Evolutionary conservation across 2,113 vertebrate species (phyloP).

Genomic region (Hippocampus comes): DNA sequence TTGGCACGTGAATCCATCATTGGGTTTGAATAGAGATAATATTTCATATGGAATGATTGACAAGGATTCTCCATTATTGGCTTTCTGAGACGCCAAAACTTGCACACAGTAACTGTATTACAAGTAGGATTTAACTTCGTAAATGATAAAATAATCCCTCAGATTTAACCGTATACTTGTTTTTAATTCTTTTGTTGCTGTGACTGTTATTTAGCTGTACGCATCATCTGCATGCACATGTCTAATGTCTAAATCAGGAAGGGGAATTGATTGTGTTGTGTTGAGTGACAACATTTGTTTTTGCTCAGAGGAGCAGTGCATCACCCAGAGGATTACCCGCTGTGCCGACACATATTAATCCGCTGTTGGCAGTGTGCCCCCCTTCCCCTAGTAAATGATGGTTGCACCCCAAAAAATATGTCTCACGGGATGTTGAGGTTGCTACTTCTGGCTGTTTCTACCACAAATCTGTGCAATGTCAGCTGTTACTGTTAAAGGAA

Average conservation of each 20-base stretch:
- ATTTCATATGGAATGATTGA: not conserved
- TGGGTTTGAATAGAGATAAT: not conserved
- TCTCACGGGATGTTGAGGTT: constrained; percentile 19
- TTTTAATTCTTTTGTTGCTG: not conserved
- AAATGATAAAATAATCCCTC: not conserved
- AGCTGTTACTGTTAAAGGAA: constrained; percentile 8
- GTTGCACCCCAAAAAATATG: constrained; percentile 10
- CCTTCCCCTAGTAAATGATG: constrained; percentile 12
- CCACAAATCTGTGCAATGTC: constrained; percentile 18
- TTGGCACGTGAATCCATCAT: not conserved
- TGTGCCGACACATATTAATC: constrained; percentile 10
- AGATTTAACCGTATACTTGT: not conserved
- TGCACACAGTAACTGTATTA: not conserved
- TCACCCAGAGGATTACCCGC: constrained; percentile 13
- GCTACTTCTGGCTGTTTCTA: constrained; percentile 14
- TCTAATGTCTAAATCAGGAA: not conserved
- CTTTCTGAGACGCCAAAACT: not conserved
- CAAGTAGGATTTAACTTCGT: not conserved
- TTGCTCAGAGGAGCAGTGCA: not conserved
- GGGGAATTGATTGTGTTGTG: not conserved
- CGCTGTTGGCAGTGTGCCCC: not conserved
- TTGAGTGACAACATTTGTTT: constrained; percentile 3
- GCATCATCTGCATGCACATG: not conserved
- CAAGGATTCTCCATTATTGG: not conserved
- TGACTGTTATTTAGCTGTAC: not conserved